phyloP scores from a whole-genome alignment of 2,888 invertebrate genomes.

The Drosophila villosipedis region DNA sequence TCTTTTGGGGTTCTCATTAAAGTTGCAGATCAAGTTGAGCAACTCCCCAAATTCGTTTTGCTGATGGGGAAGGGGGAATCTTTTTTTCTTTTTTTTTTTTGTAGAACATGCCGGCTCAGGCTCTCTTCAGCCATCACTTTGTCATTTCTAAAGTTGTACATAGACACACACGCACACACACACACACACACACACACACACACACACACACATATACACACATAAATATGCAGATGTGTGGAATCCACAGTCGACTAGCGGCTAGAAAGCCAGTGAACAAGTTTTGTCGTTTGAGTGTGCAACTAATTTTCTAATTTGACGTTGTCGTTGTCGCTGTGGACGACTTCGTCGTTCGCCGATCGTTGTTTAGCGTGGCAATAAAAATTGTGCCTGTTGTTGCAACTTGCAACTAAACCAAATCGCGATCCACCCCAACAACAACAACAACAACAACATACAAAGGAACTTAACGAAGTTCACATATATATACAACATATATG shows the following conservation, averaged over 20 bases:
- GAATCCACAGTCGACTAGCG: conserved; percentile 17
- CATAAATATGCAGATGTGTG: conserved; percentile 48
- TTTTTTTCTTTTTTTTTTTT: background rate
- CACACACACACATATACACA: background rate
- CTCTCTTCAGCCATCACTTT: conserved; percentile 40
- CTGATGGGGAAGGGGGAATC: background rate
- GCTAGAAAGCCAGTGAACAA: conserved; percentile 79
- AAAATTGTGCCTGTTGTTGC: background rate
- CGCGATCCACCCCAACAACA: background rate
- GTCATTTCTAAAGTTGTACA: conserved; percentile 31
- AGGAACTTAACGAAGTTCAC: conserved; percentile 15
- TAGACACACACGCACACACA: background rate
- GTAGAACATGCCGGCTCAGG: conserved; percentile 25
- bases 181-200: no score
- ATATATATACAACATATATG: background rate
- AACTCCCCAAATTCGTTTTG: background rate
- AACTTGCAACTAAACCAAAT: conserved; percentile 19
- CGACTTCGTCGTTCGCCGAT: conserved; percentile 41
- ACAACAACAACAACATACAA: background rate
- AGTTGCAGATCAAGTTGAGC: conserved; percentile 31
- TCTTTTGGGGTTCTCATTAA: background rate
- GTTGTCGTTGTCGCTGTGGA: conserved; percentile 32
- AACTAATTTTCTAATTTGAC: conserved; percentile 75
- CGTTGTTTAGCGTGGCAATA: conserved; percentile 44
- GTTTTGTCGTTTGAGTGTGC: conserved; percentile 68